A percentile compares a stretch with the other conserved stretches of the same genome.
These are phyloP conservation scores for Ooceraea biroi DNA, from an alignment of 1,140 invertebrate species.

Conservation along the genomic window DNA sequence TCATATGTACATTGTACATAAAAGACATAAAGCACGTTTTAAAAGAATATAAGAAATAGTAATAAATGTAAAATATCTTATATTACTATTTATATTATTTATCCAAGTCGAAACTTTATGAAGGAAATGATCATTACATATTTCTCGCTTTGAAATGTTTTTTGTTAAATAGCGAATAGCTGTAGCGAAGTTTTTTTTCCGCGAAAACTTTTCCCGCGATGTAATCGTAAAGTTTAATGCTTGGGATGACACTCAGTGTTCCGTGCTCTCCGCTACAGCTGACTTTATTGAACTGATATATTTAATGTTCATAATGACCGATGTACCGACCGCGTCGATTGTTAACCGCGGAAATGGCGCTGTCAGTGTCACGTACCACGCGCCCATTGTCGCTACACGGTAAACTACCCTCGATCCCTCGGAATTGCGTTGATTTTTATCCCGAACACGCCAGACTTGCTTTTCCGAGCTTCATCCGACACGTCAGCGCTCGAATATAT, in stretches of 20 bases:
- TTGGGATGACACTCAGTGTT: slow-evolving; percentile 23
- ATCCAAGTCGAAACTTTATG: too few species aligned
- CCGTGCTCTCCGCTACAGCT: slow-evolving; percentile 4
- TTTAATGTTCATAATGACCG: slow-evolving; percentile 59
- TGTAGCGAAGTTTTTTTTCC: not conserved
- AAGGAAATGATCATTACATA: not conserved
- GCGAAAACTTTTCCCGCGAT: not conserved
- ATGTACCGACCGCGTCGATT: slow-evolving; percentile 58
- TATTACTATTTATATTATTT: too few species aligned
- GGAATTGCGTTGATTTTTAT: slow-evolving; percentile 46
- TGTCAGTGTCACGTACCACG: slow-evolving; percentile 65
- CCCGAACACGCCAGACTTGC: not conserved
- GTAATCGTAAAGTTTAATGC: slow-evolving; percentile 19
- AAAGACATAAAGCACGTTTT: too few species aligned
- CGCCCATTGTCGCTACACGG: not conserved
- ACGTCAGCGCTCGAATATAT: slow-evolving; percentile 21
- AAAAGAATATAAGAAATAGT: too few species aligned
- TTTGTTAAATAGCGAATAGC: not conserved
- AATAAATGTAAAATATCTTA: too few species aligned
- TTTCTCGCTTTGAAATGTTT: not conserved
- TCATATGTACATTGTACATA: too few species aligned
- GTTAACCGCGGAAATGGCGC: slow-evolving; percentile 67
- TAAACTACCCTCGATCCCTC: not conserved
- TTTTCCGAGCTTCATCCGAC: slow-evolving; percentile 13
- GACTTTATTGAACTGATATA: slow-evolving; percentile 59